Base-by-base conservation (phyloP, 1,140 invertebrate genomes). In the Mycetomoellerius zeteki region DNA sequence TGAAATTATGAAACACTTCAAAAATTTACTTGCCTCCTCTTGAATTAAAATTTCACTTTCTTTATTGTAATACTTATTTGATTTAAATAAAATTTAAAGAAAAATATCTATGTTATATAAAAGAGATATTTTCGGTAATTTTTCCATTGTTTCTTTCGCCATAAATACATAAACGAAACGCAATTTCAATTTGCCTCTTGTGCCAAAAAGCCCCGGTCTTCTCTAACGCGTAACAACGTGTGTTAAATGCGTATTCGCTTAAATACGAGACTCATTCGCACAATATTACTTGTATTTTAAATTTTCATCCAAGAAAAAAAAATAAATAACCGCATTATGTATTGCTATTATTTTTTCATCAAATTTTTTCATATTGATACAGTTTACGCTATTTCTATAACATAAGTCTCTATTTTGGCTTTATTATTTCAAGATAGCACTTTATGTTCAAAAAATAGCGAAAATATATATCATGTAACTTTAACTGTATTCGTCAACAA, bases 401-500 rank as follows among this genome's bases (percentile, higher is more conserved):
- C 19, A 4, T 14, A 16, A 60, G 21, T 1, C n/a, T 0, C 6
- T 69, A 21, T 24, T 7, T 27, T 64, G 7, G 6, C 3, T 30
- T 3, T 2, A 60, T 60, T 43, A 19, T 52, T 65, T 52, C 10
- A 30, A 24, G 1, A 14, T 27, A 4, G 16, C 2, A 65, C 21
- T 19, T 50, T 60, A n/a, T 33, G 24, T 14, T 0, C 47, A 14
- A 30, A 65, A 72, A 56, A 33, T n/a, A 81, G 0, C 16, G 5
- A 56, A 30, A 14, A n/a, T n/a, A 37, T 1, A n/a, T n/a, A 37
- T 1, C 0, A 33, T 3, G 16, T 30, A 27, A 21, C 6, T 33
- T 33, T 16, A 60, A 73, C 19, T 73, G 14, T 60, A 54, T 47
- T 73, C 14, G 30, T 24, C 54, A 73, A 50, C 37, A 60, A 37